Percentiles rank a stretch among this genome's conserved stretches.
Evolutionary conservation across 2,797 vertebrate species (phyloP).

Genomic region (Xenopus petersii): DNA sequence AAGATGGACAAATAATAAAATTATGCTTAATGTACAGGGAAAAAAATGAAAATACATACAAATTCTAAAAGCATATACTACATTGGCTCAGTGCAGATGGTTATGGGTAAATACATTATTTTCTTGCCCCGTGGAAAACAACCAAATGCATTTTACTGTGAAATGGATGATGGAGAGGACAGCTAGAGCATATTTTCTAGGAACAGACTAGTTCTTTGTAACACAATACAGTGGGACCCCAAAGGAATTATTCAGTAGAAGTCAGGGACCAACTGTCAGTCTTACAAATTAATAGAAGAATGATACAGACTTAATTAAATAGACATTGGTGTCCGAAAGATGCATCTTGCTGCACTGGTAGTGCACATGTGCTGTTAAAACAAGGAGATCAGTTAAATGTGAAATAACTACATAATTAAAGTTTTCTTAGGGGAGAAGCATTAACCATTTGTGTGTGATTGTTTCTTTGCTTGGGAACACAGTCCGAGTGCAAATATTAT

Average conservation of each 20-base stretch:
- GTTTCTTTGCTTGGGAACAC: not conserved
- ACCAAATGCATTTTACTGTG: not conserved
- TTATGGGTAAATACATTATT: not conserved
- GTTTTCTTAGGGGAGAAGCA: too few relatives aligned
- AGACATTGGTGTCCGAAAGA: not conserved
- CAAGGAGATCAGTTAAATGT: not conserved
- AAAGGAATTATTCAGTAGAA: not conserved
- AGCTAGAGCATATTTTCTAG: not conserved
- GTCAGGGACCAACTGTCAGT: not conserved
- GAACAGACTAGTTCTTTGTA: not conserved
- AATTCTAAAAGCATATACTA: not conserved
- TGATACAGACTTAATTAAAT: constrained; percentile 3
- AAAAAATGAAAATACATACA: not conserved
- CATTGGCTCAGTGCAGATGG: too few relatives aligned
- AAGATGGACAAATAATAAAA: too few relatives aligned
- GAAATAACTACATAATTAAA: too few relatives aligned
- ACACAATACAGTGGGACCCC: not conserved
- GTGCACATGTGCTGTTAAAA: not conserved
- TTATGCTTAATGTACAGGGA: not conserved
- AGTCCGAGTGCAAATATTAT: not conserved
- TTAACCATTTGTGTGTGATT: not conserved
- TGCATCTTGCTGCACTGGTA: not conserved
- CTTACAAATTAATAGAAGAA: not conserved
- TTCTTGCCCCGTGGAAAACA: not conserved
- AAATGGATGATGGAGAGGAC: not conserved